Conservation (phyloP, 2,888 invertebrate genomes). For the Lissonota sp. region DNA sequence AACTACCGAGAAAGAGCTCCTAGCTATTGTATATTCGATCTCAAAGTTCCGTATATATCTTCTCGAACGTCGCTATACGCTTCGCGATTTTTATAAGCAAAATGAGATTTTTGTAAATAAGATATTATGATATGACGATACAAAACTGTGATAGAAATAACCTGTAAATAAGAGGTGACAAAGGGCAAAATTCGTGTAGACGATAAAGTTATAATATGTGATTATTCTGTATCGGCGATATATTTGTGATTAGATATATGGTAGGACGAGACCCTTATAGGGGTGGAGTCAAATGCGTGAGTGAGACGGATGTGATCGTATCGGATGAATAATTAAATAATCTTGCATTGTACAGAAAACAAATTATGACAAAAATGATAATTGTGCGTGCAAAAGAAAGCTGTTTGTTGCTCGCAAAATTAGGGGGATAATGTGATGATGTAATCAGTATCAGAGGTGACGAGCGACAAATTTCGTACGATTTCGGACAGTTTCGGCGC, state of each 20-base stretch:
- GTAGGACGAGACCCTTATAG: not conserved
- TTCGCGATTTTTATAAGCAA: not conserved
- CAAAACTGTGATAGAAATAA: not conserved
- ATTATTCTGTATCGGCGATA: too few relatives aligned
- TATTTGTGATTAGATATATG: not conserved
- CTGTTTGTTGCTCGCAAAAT: not conserved
- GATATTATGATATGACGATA: not conserved
- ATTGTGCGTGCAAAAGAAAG: not conserved
- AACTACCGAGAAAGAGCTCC: conserved; percentile 38
- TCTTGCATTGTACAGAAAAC: not conserved
- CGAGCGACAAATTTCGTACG: too few relatives aligned
- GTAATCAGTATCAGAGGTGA: not conserved
- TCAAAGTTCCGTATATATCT: conserved; percentile 13
- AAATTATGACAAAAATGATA: not conserved
- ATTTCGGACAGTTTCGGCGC: too few relatives aligned
- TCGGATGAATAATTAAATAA: not conserved
- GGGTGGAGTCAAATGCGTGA: too few relatives aligned
- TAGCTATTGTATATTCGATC: conserved; percentile 32
- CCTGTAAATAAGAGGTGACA: too few relatives aligned
- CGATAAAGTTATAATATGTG: too few relatives aligned
- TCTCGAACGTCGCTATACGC: not conserved
- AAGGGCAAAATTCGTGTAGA: too few relatives aligned
- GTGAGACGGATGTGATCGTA: not conserved
- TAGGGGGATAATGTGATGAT: not conserved
- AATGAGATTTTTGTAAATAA: too few relatives aligned